phyloP scores from a whole-genome alignment of 2,797 vertebrate species.

The Hemitrygon akajei region DNA sequence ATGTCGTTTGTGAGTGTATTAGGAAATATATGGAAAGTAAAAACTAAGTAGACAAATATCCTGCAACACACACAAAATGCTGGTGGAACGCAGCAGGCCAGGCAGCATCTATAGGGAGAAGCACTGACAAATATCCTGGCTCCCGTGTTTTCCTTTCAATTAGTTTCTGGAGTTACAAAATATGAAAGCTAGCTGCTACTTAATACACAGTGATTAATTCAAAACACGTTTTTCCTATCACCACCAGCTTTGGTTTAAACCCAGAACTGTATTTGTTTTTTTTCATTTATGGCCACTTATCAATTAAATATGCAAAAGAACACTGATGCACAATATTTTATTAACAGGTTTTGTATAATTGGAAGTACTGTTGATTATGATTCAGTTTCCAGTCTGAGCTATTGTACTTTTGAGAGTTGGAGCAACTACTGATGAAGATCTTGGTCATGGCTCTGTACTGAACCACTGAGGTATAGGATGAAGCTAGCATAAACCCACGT shows the following conservation, averaged over 20 bases:
- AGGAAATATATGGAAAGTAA: no score
- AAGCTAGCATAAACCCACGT: neutral
- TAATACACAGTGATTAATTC: neutral
- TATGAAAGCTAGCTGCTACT: neutral
- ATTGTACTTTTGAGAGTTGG: neutral
- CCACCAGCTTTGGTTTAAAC: neutral
- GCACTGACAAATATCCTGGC: no score
- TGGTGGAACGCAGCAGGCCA: no score
- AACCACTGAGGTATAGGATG: neutral
- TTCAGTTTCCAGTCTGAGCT: neutral
- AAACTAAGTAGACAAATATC: no score
- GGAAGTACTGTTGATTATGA: neutral
- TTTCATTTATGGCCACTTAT: neutral
- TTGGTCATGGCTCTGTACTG: neutral
- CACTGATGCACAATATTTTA: neutral
- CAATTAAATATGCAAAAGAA: slow-evolving; percentile 6
- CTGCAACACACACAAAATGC: no score
- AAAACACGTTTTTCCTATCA: neutral
- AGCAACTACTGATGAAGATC: neutral
- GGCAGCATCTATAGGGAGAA: no score
- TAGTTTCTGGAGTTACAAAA: no score
- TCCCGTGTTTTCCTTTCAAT: no score
- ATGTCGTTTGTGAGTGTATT: no score
- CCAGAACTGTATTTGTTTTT: neutral
- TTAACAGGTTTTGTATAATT: neutral